Evolutionary conservation across 2,797 vertebrate genomes (phyloP), one percentile per base, ranked within the genome.

Genomic region (Atherinosoma microstoma): DNA sequence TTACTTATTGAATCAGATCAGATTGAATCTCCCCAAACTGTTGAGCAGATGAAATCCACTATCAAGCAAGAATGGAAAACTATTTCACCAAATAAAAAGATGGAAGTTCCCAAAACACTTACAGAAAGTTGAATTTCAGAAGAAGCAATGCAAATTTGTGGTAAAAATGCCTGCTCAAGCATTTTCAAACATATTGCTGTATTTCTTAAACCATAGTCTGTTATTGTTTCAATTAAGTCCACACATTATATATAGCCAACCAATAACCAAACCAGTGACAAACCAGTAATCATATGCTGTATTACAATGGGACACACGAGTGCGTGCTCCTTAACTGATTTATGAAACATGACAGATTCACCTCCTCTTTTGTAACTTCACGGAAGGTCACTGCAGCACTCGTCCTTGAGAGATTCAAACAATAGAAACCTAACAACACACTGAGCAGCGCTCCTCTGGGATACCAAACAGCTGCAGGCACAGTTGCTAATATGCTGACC

Each of bases 401-500:
- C 67, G 47, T 82, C 71, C 73, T 58, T 69, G 54, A 82, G 81
- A 68, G 78, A 86, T 73, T 84, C 72, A 74, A 88, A 83, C 76
- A 84, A 80, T 65, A 85, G 71, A 70, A 70, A 30, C 58, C 40
- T 58, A 73, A 75, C 75, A 79, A 75, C 82, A 79, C 75, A 78
- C 82, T 65, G 81, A 77, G 84, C 78, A 72, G 67, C n/a, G 1
- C 73, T 90, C 78, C 79, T 79, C 60, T 57, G 73, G 67, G 82
- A 86, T 76, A 76, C 74, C 83, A 79, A 83, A 58, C 84, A 93
- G 86, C 90, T 92, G 85, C 89, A 84, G 80, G 79, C 80, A 71
- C 87, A 91, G 90, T 84, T 89, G 87, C 73, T 80, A 36, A 75
- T 79, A 64, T 49, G 56, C 73, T 82, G 83, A 88, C 74, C 80